Base-by-base conservation (phyloP, 2,888 invertebrate genomes). In the Apomyelois bistriatella region DNA sequence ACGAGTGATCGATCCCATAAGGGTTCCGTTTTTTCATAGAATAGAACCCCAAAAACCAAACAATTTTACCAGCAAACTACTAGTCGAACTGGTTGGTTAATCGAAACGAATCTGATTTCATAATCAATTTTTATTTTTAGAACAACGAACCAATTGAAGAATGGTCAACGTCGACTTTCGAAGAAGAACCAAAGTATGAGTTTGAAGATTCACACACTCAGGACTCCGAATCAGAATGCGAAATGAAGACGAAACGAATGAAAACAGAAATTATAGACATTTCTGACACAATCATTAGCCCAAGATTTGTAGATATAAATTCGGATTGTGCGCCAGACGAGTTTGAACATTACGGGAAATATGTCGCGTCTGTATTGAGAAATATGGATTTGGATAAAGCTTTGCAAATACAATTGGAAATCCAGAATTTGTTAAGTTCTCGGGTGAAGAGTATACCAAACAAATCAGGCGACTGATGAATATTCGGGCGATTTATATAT, bases 271-370 rank as follows among this genome's bases (percentile, higher is more conserved):
- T 10, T 10, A 1, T 15, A 1, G 15, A 28, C 12, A 3, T 8
- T 16, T 40, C 16, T 0, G 32, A 46, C 4, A 46, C n/a, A 15
- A 12, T 32, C 4, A 13, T n/a, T 9, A 12, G 22, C 22, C 22
- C 22, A 6, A 15, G 30, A 10, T 46, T 46, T 8, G 46, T 46
- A 6, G 46, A 46, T 10, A 30, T 32, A 8, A 46, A 16, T 32
- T 46, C 30, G 9, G 16, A 16, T 35, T 28, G 30, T 15, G 10
- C 9, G 13, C 12, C n/a, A n/a, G 46, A 46, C 5, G 46, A 46
- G 10, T 46, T 46, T 15, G 65, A 46, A 16, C 46, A 46, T 10
- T 46, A 46, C 13, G 46, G 46, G 3, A 32, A 32, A 32, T 51
- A 51, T 10, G 13, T 51, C 32, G 51, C 51, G 6, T 30, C 51